phyloP scores from a whole-genome alignment of 53 echinoderm and acorn worm species.

The Zoroaster sp. region DNA sequence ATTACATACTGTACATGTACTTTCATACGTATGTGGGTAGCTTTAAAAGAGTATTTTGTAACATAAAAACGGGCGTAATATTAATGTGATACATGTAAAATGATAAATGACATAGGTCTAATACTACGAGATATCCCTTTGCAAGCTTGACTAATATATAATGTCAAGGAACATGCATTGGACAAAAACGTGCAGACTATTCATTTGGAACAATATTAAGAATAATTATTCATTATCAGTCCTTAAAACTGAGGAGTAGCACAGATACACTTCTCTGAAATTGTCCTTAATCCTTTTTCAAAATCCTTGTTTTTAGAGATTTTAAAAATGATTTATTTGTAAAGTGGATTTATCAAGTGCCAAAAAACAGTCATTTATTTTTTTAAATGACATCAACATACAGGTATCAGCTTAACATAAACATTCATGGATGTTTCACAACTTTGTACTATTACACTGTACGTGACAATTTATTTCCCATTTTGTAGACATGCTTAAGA shows the following conservation, averaged over 20 bases:
- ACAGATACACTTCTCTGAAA: too few relatives aligned
- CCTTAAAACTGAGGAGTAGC: too few relatives aligned
- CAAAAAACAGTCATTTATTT: background rate
- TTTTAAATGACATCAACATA: background rate
- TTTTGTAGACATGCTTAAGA: background rate
- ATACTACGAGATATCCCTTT: background rate
- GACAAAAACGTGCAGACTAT: background rate
- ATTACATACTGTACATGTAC: background rate
- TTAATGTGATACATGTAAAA: background rate
- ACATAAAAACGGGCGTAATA: background rate
- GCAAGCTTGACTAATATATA: background rate
- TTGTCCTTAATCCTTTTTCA: background rate
- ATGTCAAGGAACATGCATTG: background rate
- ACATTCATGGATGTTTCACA: background rate
- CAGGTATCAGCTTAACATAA: background rate
- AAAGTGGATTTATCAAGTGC: background rate
- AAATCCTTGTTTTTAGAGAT: background rate
- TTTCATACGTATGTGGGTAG: background rate
- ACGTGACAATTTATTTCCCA: background rate
- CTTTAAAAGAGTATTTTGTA: slow-evolving; percentile 4
- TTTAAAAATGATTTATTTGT: too few relatives aligned
- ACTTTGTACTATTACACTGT: background rate
- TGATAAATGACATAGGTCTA: slow-evolving; percentile 11
- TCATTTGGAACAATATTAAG: background rate
- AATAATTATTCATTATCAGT: too few relatives aligned